These are phyloP conservation scores for Monomorium pharaonis DNA, from an alignment of 1,140 invertebrate genomes.

Conservation along the genomic window DNA sequence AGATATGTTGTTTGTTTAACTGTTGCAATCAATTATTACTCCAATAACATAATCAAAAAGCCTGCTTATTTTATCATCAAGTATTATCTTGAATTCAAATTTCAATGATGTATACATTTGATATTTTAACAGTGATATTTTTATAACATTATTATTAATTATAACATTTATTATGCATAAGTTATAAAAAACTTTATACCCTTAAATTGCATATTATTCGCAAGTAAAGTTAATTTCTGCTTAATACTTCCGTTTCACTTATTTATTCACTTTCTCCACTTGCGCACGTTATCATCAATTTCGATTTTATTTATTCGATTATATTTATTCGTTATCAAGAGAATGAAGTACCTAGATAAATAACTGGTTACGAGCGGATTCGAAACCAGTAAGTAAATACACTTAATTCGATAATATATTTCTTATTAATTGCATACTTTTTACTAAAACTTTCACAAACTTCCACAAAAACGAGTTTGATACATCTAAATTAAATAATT, in stretches of 20 bases:
- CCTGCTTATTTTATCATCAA: not conserved
- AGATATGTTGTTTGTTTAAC: not conserved
- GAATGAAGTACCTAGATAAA: not conserved
- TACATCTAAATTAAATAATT: not conserved
- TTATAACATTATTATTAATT: not conserved
- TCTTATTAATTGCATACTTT: too few species aligned
- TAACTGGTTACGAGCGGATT: not conserved
- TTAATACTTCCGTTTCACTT: not conserved
- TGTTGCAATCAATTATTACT: not conserved
- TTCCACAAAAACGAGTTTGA: too few species aligned
- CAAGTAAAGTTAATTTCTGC: not conserved
- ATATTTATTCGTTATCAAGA: not conserved
- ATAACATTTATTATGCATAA: not conserved
- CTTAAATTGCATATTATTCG: not conserved
- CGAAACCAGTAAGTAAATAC: slow-evolving; percentile 10
- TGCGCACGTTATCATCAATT: not conserved
- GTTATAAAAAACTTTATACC: not conserved
- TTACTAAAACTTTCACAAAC: too few species aligned
- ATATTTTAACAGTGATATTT: not conserved
- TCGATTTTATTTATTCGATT: too few species aligned
- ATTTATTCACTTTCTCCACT: not conserved
- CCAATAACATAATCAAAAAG: not conserved
- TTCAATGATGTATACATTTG: not conserved
- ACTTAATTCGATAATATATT: not conserved
- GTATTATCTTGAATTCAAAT: not conserved